Percentiles rank a stretch among this genome's conserved stretches.
These are phyloP conservation scores for Simalia tracyae DNA, from an alignment of 2,797 vertebrate species.

Conservation along the genomic window DNA sequence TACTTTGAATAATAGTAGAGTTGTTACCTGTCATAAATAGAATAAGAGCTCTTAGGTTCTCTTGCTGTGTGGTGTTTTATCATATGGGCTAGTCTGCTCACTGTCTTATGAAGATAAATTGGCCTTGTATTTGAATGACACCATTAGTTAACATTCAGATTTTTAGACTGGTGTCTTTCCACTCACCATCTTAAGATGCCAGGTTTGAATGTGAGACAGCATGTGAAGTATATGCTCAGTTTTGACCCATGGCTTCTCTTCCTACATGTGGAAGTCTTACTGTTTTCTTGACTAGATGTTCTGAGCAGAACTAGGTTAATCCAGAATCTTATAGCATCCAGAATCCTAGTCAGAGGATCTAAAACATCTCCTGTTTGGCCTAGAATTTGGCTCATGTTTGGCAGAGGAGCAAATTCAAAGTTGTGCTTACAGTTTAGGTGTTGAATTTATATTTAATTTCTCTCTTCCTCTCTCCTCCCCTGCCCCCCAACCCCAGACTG, in stretches of 20 bases:
- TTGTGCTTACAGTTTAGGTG: not conserved
- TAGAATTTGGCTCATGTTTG: not conserved
- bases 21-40: not conserved
- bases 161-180: too few relatives aligned
- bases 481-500: conserved; percentile 75
- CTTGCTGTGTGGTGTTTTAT: not conserved
- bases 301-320: not conserved
- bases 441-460: conserved; percentile 9
- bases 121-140: not conserved
- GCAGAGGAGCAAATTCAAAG: not conserved
- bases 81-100: not conserved
- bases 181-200: too few relatives aligned
- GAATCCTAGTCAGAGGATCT: not conserved
- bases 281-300: not conserved
- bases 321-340: not conserved
- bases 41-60: not conserved
- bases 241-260: too few relatives aligned
- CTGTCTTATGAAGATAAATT: not conserved
- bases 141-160: too few relatives aligned
- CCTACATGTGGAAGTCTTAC: too few relatives aligned
- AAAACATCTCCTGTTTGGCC: not conserved
- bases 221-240: too few relatives aligned
- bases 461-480: not conserved
- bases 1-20: too few relatives aligned
- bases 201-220: too few relatives aligned